These are phyloP conservation scores for Zaprionus tsacasi DNA, from an alignment of 1,140 invertebrate species.

Conservation along the genomic window DNA sequence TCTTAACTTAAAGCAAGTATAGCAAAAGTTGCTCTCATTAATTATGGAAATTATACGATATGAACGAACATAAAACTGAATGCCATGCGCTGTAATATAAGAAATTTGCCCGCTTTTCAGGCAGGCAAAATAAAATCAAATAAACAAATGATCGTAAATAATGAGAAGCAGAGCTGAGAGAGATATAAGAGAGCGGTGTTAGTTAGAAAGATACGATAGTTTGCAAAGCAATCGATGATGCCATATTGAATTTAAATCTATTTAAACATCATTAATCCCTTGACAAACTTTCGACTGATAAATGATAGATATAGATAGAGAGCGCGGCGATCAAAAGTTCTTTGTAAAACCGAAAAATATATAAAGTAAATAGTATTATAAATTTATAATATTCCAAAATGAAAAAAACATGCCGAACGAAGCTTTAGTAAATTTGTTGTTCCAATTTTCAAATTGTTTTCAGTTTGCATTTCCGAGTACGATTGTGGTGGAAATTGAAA, in stretches of 20 bases:
- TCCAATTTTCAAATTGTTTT: conserved; percentile 49
- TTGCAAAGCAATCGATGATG: background rate
- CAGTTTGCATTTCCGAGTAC: conserved; percentile 55
- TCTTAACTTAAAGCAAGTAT: conserved; percentile 53
- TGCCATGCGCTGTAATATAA: conserved; percentile 82
- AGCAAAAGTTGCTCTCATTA: conserved; percentile 52
- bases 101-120: conserved; percentile 59
- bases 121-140: conserved; percentile 56
- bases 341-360: conserved; percentile 49
- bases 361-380: conserved; percentile 38
- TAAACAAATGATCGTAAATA: conserved; percentile 66
- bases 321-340: conserved; percentile 66
- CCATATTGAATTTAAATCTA: background rate
- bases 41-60: conserved; percentile 55
- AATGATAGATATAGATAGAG: conserved; percentile 38
- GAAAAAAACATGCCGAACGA: conserved; percentile 68
- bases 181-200: conserved; percentile 42
- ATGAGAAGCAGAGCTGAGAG: conserved; percentile 52
- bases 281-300: conserved; percentile 31
- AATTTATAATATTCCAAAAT: conserved; percentile 54
- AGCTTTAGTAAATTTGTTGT: conserved; percentile 59
- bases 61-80: conserved; percentile 75
- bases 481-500: conserved; percentile 48
- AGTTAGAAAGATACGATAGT: conserved; percentile 54
- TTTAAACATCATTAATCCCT: background rate